Evolutionary conservation across 2,888 invertebrate species (phyloP).

Genomic region (Desoria tigrina): DNA sequence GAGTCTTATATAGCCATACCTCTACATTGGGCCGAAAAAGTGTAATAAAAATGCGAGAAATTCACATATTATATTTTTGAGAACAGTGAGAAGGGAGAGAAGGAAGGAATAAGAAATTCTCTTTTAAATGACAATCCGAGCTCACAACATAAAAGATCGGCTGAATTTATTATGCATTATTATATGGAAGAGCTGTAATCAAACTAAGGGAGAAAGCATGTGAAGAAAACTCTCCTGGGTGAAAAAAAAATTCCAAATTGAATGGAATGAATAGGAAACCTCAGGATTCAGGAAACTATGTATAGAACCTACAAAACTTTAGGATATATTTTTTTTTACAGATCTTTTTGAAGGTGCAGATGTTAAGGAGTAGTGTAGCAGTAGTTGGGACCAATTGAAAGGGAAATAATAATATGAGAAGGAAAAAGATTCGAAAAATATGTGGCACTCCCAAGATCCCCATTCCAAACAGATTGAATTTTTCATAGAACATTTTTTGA

Average conservation of each 20-base stretch:
- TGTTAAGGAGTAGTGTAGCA: background rate
- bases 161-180: constrained; percentile 30
- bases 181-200: constrained; percentile 8
- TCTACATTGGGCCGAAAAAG: background rate
- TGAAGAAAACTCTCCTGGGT: background rate
- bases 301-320: too few species aligned
- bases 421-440: constrained; percentile 6
- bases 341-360: background rate
- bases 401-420: background rate
- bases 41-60: background rate
- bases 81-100: background rate
- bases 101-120: constrained; percentile 16
- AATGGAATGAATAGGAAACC: constrained; percentile 5
- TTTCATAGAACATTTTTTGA: constrained; percentile 1
- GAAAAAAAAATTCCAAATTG: background rate
- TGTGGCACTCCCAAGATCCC: constrained; percentile 1
- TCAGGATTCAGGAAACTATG: too few species aligned
- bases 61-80: background rate
- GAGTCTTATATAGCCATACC: background rate
- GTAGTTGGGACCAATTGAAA: background rate
- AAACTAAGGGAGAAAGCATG: constrained; percentile 15
- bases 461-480: constrained; percentile 8
- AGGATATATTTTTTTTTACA: too few species aligned
- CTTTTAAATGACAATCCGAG: constrained; percentile 25
- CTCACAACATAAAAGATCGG: constrained; percentile 29